Conservation (phyloP, 2,888 invertebrate species). For the Villa cingulata region DNA sequence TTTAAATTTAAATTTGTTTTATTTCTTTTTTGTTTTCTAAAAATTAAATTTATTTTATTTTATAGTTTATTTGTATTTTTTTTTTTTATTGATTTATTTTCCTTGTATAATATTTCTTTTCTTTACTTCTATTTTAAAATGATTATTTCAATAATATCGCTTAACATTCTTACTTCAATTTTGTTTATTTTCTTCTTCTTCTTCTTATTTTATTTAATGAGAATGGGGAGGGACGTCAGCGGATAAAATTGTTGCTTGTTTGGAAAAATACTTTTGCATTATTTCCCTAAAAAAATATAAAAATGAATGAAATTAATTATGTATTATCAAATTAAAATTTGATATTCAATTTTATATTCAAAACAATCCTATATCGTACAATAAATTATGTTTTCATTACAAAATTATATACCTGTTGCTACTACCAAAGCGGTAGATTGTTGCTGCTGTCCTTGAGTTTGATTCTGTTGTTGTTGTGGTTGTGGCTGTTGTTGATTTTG, state of each 20-base stretch:
- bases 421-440: conserved; percentile 17
- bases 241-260: conserved; percentile 21
- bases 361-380: too few species aligned
- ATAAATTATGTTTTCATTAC: too few species aligned
- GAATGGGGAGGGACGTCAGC: conserved; percentile 27
- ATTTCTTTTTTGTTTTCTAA: neutral
- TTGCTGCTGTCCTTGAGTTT: conserved; percentile 18
- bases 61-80: too few species aligned
- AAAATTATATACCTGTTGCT: conserved; percentile 15
- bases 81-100: neutral
- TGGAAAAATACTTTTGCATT: conserved; percentile 21
- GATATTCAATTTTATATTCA: neutral
- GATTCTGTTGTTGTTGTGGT: conserved; percentile 21
- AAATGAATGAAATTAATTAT: neutral
- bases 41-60: neutral
- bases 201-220: conserved; percentile 19
- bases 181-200: conserved; percentile 1
- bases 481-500: conserved; percentile 21
- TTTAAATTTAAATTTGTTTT: neutral
- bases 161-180: too few species aligned
- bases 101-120: neutral
- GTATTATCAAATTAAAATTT: neutral
- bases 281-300: conserved; percentile 26
- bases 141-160: neutral
- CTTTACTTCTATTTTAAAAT: neutral